A percentile compares a stretch with the other conserved stretches of the same genome.
phyloP scores from a whole-genome alignment of 2,797 vertebrate species.

The Scomberomorus guttatus region DNA sequence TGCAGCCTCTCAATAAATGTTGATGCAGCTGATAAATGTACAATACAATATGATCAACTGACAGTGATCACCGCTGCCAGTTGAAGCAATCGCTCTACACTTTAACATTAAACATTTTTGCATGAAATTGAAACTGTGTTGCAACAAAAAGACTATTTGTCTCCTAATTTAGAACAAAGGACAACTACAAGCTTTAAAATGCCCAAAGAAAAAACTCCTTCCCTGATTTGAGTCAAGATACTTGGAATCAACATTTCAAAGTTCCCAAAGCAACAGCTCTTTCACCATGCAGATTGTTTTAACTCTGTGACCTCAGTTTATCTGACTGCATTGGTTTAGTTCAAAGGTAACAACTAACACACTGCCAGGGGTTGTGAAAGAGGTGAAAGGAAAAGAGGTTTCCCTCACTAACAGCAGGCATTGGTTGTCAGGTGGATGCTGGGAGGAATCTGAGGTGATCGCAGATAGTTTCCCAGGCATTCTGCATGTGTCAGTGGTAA shows the following conservation, averaged over 20 bases:
- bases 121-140: background rate
- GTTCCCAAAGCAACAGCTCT: background rate
- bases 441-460: constrained; percentile 7
- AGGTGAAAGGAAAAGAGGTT: background rate
- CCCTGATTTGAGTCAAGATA: background rate
- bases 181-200: background rate
- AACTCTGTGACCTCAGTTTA: no score
- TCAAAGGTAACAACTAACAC: background rate
- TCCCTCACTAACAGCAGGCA: background rate
- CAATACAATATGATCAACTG: background rate
- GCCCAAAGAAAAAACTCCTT: background rate
- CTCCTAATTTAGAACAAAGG: background rate
- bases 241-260: background rate
- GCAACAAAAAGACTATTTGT: background rate
- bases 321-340: background rate
- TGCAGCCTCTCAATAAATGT: background rate
- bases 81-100: no score
- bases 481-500: constrained; percentile 33
- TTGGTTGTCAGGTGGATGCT: constrained; percentile 16
- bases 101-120: no score
- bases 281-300: background rate
- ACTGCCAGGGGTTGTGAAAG: background rate
- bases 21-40: background rate
- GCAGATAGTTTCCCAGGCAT: constrained; percentile 29
- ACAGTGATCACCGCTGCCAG: background rate